These are phyloP conservation scores for Acrocephalus arundinaceus DNA, from an alignment of 2,113 vertebrate species.

Conservation along the genomic window DNA sequence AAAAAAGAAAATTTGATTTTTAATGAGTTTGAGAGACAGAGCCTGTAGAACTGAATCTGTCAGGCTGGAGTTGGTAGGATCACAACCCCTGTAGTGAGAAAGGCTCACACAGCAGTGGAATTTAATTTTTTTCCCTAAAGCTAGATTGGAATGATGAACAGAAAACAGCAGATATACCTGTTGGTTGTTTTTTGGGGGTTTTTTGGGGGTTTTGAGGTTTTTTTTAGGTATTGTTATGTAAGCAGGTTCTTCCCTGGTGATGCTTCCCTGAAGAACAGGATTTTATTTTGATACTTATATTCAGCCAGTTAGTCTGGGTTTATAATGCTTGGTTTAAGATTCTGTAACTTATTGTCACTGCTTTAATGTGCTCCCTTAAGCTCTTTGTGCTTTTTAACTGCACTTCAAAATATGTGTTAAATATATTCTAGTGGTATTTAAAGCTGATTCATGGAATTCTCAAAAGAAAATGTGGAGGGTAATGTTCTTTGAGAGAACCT, in stretches of 20 bases:
- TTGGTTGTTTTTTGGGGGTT: neutral
- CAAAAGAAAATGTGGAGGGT: neutral
- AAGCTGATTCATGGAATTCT: neutral
- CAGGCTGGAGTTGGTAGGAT: neutral
- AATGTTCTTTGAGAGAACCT: neutral
- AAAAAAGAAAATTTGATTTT: neutral
- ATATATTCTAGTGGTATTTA: neutral
- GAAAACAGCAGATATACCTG: neutral
- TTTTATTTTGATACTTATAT: neutral
- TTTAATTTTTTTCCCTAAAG: neutral
- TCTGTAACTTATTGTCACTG: neutral
- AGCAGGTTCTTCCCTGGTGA: neutral
- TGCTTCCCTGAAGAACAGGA: neutral
- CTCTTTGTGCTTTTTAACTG: neutral
- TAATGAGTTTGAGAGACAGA: neutral
- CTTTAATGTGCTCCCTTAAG: neutral
- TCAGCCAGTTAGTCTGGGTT: neutral
- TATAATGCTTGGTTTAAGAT: neutral
- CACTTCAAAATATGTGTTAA: neutral
- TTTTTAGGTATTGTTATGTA: neutral
- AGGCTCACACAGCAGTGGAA: neutral
- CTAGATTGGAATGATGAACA: neutral
- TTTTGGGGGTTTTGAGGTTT: neutral
- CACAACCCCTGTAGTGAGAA: neutral
- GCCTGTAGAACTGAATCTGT: neutral